phyloP scores from a whole-genome alignment of 2,797 vertebrate species.

The Phalloptychus januarius region DNA sequence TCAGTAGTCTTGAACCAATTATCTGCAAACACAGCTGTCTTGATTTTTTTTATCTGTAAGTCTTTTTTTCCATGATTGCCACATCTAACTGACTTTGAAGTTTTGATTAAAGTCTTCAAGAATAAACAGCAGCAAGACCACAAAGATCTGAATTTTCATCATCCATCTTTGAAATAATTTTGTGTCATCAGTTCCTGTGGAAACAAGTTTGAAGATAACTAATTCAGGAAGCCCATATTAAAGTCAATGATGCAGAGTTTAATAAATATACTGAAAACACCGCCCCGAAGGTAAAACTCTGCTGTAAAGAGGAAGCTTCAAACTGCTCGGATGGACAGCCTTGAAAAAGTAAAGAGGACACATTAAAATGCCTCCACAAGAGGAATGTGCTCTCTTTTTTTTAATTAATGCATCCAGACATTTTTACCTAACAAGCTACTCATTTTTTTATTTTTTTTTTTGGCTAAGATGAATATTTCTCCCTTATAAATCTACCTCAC shows the following conservation, averaged over 20 bases:
- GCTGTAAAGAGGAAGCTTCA: conserved; percentile 38
- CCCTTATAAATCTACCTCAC: conserved; percentile 1
- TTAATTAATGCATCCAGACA: background rate
- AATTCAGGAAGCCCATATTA: conserved; percentile 80
- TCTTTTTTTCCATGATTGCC: conserved; percentile 13
- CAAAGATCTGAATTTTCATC: conserved; percentile 57
- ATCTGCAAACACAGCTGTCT: conserved; percentile 31
- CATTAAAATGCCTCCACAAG: conserved; percentile 4
- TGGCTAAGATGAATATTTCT: background rate
- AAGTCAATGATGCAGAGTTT: conserved; percentile 77
- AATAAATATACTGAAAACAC: conserved; percentile 71
- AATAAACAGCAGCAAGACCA: conserved; percentile 55
- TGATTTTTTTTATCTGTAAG: background rate
- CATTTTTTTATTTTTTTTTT: background rate
- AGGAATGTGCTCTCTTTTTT: conserved; percentile 8
- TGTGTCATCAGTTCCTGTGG: conserved; percentile 79
- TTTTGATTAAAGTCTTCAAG: conserved; percentile 44
- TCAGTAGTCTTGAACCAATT: background rate
- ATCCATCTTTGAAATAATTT: conserved; percentile 70
- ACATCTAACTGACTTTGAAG: conserved; percentile 40
- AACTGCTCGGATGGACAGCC: conserved; percentile 33
- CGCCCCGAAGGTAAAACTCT: conserved; percentile 71
- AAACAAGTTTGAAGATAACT: conserved; percentile 81
- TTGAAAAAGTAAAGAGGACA: conserved; percentile 25
- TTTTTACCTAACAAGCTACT: background rate